phyloP scores from a whole-genome alignment of 30 jellyfish, hydroid and myxozoan genomes.

The Chironex yamaguchii region DNA sequence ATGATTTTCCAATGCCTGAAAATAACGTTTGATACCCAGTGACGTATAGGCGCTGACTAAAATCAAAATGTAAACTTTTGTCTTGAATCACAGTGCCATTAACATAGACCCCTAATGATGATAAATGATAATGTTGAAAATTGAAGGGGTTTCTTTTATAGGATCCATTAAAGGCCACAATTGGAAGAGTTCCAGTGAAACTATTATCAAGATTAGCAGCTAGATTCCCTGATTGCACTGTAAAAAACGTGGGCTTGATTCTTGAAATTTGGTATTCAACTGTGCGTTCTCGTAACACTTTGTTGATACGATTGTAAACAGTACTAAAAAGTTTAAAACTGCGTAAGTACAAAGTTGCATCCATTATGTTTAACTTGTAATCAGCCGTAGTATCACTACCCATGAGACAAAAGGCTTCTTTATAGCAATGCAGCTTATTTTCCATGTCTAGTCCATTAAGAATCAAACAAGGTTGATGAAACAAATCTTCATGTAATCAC shows the following conservation, averaged over 20 bases:
- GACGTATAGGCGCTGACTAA: neutral
- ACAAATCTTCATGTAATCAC: neutral
- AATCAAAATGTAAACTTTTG: neutral
- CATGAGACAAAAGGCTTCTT: neutral
- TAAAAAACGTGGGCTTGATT: neutral
- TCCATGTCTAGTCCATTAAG: neutral
- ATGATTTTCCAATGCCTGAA: neutral
- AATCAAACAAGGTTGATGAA: neutral
- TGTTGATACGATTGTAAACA: neutral
- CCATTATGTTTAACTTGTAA: neutral
- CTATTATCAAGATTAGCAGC: slow-evolving; percentile 2
- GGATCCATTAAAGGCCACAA: slow-evolving; percentile 18
- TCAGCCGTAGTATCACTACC: neutral
- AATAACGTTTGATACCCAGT: neutral
- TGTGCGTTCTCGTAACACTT: neutral
- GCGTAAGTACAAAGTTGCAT: neutral
- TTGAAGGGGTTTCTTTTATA: slow-evolving; percentile 32
- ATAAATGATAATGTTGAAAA: neutral
- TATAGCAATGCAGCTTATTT: neutral
- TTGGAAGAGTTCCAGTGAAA: slow-evolving; percentile 29
- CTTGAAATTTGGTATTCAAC: neutral
- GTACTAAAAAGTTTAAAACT: neutral
- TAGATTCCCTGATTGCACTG: neutral
- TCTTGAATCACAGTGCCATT: neutral
- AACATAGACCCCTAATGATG: neutral